phyloP scores from a whole-genome alignment of 1,140 invertebrate species.

The Cheumatopsyche charites region DNA sequence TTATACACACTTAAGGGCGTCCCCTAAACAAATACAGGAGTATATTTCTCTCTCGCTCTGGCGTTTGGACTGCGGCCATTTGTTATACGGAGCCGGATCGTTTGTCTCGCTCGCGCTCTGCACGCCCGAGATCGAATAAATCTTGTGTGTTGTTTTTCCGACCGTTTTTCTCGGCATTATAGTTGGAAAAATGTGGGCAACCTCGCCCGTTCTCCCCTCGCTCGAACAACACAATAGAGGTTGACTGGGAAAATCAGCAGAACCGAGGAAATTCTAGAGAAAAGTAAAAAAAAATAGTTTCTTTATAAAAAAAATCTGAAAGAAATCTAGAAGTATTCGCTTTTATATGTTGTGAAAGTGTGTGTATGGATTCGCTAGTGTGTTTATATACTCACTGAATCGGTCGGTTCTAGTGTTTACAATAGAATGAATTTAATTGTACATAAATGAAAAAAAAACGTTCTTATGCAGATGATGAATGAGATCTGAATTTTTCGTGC shows the following conservation, averaged over 20 bases:
- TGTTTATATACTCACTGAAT: too few relatives aligned
- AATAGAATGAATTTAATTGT: too few relatives aligned
- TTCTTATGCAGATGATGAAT: too few relatives aligned
- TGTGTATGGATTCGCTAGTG: too few relatives aligned
- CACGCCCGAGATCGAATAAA: constrained; percentile 38
- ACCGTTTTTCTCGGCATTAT: constrained; percentile 32
- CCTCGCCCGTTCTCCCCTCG: background rate
- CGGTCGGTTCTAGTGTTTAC: too few relatives aligned
- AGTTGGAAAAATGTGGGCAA: constrained; percentile 25
- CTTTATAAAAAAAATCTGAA: too few relatives aligned
- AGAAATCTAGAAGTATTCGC: too few relatives aligned
- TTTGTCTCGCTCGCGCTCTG: constrained; percentile 31
- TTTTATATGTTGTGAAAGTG: too few relatives aligned
- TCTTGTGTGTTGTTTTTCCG: constrained; percentile 38
- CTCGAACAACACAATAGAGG: constrained; percentile 29
- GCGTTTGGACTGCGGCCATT: constrained; percentile 15
- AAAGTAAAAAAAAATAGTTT: background rate
- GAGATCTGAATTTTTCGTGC: too few relatives aligned
- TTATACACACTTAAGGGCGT: constrained; percentile 40
- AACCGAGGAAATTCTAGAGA: background rate
- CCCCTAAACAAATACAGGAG: constrained; percentile 36
- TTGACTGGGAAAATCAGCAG: constrained; percentile 24
- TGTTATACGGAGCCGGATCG: constrained; percentile 14
- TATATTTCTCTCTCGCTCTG: constrained; percentile 33
- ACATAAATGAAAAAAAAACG: too few relatives aligned